These are phyloP conservation scores for Yasuhikotakia modesta DNA, from an alignment of 2,797 vertebrate species.

Conservation along the genomic window DNA sequence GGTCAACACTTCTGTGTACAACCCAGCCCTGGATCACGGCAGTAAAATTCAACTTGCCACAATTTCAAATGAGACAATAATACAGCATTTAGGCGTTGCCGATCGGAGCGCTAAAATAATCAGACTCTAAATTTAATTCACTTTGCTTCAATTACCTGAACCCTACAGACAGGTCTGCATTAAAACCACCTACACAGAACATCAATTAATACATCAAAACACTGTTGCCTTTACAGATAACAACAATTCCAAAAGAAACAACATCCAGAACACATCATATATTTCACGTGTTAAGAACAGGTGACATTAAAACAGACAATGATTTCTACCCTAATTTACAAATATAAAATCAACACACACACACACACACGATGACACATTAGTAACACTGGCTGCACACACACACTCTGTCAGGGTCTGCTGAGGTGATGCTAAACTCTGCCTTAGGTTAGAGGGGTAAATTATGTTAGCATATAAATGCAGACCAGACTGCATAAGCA, in stretches of 20 bases:
- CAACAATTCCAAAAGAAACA: background rate
- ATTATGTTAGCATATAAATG: conserved; percentile 51
- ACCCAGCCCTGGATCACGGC: background rate
- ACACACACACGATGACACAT: conserved; percentile 30
- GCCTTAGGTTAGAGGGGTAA: conserved; percentile 54
- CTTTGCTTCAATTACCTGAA: conserved; percentile 62
- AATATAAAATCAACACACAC: conserved; percentile 15
- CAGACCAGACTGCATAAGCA: conserved; percentile 37
- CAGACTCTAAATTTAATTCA: conserved; percentile 42
- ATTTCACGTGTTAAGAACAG: background rate
- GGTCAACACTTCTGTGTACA: background rate
- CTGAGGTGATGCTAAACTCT: conserved; percentile 49
- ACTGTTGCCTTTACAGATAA: conserved; percentile 31
- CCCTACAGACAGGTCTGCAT: conserved; percentile 53
- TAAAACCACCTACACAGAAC: conserved; percentile 62
- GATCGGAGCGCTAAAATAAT: background rate
- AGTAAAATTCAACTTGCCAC: background rate
- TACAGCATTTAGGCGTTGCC: background rate
- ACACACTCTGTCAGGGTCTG: conserved; percentile 37
- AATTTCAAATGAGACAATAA: background rate
- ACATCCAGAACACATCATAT: background rate
- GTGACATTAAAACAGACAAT: conserved; percentile 14
- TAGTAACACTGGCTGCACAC: conserved; percentile 44
- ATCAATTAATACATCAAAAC: background rate
- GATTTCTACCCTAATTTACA: conserved; percentile 2